These are phyloP conservation scores for fruit fly (Drosophila melanogaster) DNA, from an alignment of 1,140 invertebrate species.

Conservation along the genomic window Release_6_plus_ISO1_MT NT_037436.4:2909501-2910000, in stretches of 20 bases:
- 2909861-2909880: slow-evolving; percentile 51
- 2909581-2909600: slow-evolving; percentile 63
- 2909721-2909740: no score
- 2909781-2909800: slow-evolving; percentile 72
- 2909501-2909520: background rate
- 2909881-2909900: slow-evolving; percentile 76
- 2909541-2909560: slow-evolving; percentile 39
- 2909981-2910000: slow-evolving; percentile 75
- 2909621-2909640: slow-evolving; percentile 74
- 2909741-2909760: slow-evolving; percentile 31
- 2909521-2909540: slow-evolving; percentile 32
- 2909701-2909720: background rate
- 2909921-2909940: slow-evolving; percentile 16
- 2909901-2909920: slow-evolving; percentile 67
- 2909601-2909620: slow-evolving; percentile 56
- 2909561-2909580: slow-evolving; percentile 55
- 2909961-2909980: slow-evolving; percentile 81
- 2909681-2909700: background rate
- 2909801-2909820: slow-evolving; percentile 44
- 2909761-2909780: slow-evolving; percentile 34
- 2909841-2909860: slow-evolving; percentile 49
- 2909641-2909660: slow-evolving; percentile 61
- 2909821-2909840: slow-evolving; percentile 64
- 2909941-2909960: slow-evolving; percentile 38
- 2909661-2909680: slow-evolving; percentile 8